Evolutionary conservation across 53 echinoderm and acorn worm species (phyloP).

Genomic region (Glandiceps talaboti): DNA sequence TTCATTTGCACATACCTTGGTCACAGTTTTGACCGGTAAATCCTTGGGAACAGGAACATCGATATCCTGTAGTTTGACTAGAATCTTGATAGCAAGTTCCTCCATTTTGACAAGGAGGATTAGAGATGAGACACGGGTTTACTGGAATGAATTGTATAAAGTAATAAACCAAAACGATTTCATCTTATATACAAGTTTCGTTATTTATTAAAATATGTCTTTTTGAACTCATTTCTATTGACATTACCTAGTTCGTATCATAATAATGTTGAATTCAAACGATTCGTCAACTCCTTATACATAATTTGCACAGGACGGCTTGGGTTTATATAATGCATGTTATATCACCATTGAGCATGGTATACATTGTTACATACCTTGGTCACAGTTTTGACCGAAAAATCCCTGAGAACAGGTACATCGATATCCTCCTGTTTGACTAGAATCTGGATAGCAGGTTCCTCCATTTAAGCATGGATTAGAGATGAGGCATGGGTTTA

Average conservation of each 20-base stretch:
- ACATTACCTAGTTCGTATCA: too few relatives aligned
- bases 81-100: neutral
- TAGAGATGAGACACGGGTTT: neutral
- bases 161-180: too few relatives aligned
- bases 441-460: neutral
- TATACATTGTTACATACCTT: constrained; percentile 32
- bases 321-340: too few relatives aligned
- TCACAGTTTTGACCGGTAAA: neutral
- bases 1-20: too few relatives aligned
- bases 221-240: too few relatives aligned
- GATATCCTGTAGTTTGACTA: neutral
- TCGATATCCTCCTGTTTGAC: neutral
- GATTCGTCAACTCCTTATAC: too few relatives aligned
- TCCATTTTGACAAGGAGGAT: neutral
- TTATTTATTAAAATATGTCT: too few relatives aligned
- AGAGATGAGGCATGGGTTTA: neutral
- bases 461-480: neutral
- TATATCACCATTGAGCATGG: too few relatives aligned
- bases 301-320: too few relatives aligned
- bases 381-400: constrained; percentile 37
- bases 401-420: constrained; percentile 30
- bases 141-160: neutral
- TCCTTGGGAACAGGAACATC: neutral
- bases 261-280: too few relatives aligned
- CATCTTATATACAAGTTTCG: too few relatives aligned